Conservation (phyloP, 2,113 vertebrate species). For the Bufo gargarizans region DNA sequence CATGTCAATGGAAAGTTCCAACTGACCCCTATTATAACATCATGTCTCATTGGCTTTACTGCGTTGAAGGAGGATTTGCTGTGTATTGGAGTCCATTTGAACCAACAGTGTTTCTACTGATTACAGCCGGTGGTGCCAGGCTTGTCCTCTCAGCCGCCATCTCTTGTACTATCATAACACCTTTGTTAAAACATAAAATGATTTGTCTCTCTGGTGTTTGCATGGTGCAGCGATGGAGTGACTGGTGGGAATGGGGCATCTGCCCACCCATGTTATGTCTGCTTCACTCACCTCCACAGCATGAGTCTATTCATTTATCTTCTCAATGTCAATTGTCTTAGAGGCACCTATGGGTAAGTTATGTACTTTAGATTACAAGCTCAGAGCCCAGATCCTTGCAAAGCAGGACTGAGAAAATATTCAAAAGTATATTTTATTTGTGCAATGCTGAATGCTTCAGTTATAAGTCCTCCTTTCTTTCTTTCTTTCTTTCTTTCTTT, state of each 20-base stretch:
- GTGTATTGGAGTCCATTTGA: background rate
- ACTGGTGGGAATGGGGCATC: background rate
- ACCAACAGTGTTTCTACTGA: background rate
- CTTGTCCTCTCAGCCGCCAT: background rate
- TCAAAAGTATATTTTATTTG: background rate
- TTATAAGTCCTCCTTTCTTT: background rate
- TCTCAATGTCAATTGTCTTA: background rate
- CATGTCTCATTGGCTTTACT: background rate
- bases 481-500: background rate
- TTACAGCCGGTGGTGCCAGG: background rate
- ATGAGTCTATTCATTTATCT: background rate
- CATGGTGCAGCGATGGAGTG: background rate
- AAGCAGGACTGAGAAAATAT: background rate
- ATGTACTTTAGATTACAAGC: background rate
- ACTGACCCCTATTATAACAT: too few relatives aligned
- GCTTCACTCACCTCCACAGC: background rate
- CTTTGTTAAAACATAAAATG: background rate
- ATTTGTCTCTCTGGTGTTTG: background rate
- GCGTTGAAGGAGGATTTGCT: background rate
- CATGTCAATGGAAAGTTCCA: too few relatives aligned
- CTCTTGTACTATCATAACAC: constrained; percentile 1
- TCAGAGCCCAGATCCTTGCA: background rate
- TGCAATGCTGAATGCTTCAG: background rate
- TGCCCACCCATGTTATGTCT: background rate
- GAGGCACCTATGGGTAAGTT: background rate